A percentile compares a stretch with the other conserved stretches of the same genome.
These are phyloP conservation scores for Aphelenchoides fujianensis DNA, from an alignment of 1,140 invertebrate genomes.

Conservation along the genomic window DNA sequence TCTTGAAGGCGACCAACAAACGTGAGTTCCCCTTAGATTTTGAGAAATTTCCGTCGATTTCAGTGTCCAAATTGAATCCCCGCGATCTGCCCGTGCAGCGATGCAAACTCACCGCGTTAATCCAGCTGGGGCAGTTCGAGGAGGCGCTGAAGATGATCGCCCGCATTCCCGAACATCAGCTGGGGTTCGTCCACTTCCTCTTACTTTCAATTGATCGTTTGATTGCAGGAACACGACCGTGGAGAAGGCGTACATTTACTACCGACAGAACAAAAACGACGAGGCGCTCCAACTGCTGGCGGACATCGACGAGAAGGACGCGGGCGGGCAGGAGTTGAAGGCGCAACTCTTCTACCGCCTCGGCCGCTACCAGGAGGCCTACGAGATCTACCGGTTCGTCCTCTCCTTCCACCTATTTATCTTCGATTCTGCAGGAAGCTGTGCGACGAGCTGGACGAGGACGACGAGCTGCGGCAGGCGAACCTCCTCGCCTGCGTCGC, in stretches of 20 bases:
- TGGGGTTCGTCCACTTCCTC: constrained; percentile 10
- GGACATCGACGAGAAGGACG: constrained; percentile 29
- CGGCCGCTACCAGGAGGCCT: constrained; percentile 41
- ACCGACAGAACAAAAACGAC: constrained; percentile 44
- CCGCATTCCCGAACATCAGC: not conserved
- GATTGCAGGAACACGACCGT: constrained; percentile 38
- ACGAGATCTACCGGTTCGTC: constrained; percentile 41
- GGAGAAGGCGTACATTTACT: constrained; percentile 45
- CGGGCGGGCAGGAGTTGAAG: constrained; percentile 38
- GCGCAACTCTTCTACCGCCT: constrained; percentile 45
- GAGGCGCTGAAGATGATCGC: constrained; percentile 26
- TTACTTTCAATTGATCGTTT: constrained; percentile 20
- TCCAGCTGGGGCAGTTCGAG: constrained; percentile 21
- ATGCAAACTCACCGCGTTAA: constrained; percentile 24
- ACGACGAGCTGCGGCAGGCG: constrained; percentile 46
- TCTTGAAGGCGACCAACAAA: constrained; percentile 14
- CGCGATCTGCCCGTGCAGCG: constrained; percentile 5
- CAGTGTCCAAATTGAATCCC: not conserved
- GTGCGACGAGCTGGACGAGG: constrained; percentile 38
- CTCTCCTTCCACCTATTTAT: constrained; percentile 11
- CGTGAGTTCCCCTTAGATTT: constrained; percentile 5
- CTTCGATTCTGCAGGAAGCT: constrained; percentile 43
- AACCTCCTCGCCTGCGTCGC: constrained; percentile 43
- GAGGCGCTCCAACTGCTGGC: constrained; percentile 35
- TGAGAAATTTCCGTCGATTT: not conserved